A percentile compares a stretch with the other conserved stretches of the same genome.
Evolutionary conservation across 2,113 vertebrate species (phyloP).

Genomic region (Pao palembangensis): DNA sequence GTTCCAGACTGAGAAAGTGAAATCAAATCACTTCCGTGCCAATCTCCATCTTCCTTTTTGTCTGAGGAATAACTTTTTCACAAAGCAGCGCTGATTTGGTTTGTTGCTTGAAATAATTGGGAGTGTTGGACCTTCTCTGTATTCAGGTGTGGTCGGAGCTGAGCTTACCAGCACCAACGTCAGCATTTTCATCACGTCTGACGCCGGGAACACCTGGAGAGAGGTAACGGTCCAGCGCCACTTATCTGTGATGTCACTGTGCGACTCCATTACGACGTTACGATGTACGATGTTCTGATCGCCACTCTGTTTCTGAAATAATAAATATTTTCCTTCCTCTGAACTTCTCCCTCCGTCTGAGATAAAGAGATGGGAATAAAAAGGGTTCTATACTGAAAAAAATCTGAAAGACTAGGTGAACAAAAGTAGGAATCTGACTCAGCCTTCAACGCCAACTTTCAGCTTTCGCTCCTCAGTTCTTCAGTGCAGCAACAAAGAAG

Average conservation of each 20-base stretch:
- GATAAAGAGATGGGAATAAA: neutral
- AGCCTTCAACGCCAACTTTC: constrained; percentile 22
- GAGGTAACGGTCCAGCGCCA: constrained; percentile 77
- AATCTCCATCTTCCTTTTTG: neutral
- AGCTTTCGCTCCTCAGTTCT: constrained; percentile 12
- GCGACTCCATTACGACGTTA: too few species aligned
- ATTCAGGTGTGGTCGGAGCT: constrained; percentile 83
- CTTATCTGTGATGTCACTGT: too few species aligned
- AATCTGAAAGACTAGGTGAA: constrained; percentile 1
- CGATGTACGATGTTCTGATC: too few species aligned
- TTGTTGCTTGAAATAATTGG: constrained; percentile 3
- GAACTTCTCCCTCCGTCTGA: neutral
- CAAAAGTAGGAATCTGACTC: constrained; percentile 5
- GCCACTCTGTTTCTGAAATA: too few species aligned
- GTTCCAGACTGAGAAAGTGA: constrained; percentile 2
- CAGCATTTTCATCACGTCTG: constrained; percentile 92
- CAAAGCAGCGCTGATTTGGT: neutral
- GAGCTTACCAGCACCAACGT: constrained; percentile 84
- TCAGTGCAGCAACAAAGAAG: constrained; percentile 15
- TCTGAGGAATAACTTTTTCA: neutral
- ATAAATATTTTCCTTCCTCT: neutral
- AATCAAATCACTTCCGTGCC: constrained; percentile 12
- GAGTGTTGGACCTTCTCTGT: neutral
- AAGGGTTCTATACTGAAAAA: neutral
- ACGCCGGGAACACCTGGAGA: constrained; percentile 91